Evolutionary conservation across 2,797 vertebrate genomes (phyloP).

Genomic region (Paratrypauchen microcephalus): DNA sequence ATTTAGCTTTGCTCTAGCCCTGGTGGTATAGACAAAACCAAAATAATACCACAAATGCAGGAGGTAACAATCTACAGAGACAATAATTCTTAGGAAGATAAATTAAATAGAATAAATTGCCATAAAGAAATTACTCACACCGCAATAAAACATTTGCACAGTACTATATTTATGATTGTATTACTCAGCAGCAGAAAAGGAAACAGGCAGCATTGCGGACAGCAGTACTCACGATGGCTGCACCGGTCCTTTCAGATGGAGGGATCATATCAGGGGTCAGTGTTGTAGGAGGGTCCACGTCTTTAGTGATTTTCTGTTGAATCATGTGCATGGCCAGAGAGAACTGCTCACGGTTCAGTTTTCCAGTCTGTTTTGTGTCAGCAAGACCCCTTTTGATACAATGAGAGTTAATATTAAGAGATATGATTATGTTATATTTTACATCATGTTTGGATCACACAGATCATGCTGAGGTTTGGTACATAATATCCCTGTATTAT

Average conservation of each 20-base stretch:
- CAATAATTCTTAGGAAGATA: background rate
- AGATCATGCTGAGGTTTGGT: too few species aligned
- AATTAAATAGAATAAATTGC: background rate
- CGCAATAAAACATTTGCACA: background rate
- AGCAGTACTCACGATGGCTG: conserved; percentile 73
- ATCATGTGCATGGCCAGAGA: conserved; percentile 95
- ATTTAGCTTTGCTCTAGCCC: too few species aligned
- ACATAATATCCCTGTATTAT: too few species aligned
- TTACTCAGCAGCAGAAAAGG: conserved; percentile 10
- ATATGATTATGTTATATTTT: background rate
- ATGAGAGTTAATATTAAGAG: background rate
- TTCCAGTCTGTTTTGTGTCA: conserved; percentile 90
- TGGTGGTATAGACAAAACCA: background rate
- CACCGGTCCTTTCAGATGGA: conserved; percentile 85
- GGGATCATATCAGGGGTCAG: conserved; percentile 94
- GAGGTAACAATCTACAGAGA: background rate
- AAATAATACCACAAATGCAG: background rate
- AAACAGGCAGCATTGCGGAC: background rate
- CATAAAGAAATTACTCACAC: background rate
- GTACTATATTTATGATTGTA: background rate
- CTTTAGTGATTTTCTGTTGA: conserved; percentile 92
- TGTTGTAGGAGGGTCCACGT: conserved; percentile 87
- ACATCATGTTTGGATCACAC: too few species aligned
- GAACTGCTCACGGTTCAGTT: conserved; percentile 93
- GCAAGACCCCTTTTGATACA: conserved; percentile 86